A percentile compares a stretch with the other conserved stretches of the same genome.
phyloP scores from a whole-genome alignment of 2,113 vertebrate species.

The Cheilinus undulatus region DNA sequence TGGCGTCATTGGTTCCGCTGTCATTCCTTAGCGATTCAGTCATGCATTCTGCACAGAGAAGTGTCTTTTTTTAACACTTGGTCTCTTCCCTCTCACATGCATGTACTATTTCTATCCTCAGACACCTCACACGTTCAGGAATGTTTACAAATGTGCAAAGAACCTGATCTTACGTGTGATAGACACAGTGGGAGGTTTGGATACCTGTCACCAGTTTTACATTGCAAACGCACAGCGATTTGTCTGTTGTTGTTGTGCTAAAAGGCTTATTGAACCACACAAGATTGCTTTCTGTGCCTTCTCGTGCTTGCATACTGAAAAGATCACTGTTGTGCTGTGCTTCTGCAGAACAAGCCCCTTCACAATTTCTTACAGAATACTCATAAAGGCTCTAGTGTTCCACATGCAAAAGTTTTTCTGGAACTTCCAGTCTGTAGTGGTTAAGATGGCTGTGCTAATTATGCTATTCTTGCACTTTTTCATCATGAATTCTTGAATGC shows the following conservation, averaged over 20 bases:
- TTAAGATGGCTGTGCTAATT: conserved; percentile 9
- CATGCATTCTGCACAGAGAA: conserved; percentile 59
- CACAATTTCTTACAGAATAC: conserved; percentile 51
- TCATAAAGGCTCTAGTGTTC: conserved; percentile 61
- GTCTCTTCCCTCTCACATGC: conserved; percentile 54
- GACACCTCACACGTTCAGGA: conserved; percentile 14
- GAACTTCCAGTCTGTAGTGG: conserved; percentile 3
- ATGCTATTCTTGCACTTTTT: not conserved
- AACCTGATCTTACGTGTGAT: conserved; percentile 23
- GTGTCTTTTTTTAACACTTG: conserved; percentile 71
- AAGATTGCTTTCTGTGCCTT: conserved; percentile 37
- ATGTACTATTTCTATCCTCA: conserved; percentile 68
- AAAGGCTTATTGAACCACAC: conserved; percentile 42
- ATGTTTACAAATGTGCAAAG: conserved; percentile 40
- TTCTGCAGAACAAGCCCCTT: conserved; percentile 60
- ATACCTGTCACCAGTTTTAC: not conserved
- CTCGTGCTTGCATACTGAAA: conserved; percentile 50
- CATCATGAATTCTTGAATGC: not conserved
- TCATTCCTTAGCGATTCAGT: conserved; percentile 81
- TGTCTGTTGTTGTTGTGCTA: conserved; percentile 15
- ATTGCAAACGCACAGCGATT: not conserved
- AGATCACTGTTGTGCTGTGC: conserved; percentile 46
- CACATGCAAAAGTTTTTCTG: conserved; percentile 30
- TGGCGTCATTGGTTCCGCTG: conserved; percentile 78
- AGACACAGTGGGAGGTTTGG: not conserved